phyloP scores from a whole-genome alignment of 2,797 vertebrate species.

The Kryptopterus vitreolus region DNA sequence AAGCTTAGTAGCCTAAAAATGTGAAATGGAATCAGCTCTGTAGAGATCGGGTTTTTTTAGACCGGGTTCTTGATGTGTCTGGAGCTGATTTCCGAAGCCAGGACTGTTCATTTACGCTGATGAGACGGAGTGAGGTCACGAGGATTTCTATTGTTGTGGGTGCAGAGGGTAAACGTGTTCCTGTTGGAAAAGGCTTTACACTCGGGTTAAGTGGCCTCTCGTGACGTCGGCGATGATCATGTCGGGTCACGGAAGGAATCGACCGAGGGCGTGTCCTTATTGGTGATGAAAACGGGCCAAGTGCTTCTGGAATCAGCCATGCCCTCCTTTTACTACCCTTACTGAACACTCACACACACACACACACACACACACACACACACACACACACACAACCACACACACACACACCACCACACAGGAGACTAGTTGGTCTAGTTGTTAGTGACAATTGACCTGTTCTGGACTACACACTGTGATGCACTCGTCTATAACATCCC shows the following conservation, averaged over 20 bases:
- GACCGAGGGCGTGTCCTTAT: not conserved
- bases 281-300: not conserved
- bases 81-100: not conserved
- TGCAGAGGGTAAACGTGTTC: not conserved
- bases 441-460: not conserved
- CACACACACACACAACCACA: not conserved
- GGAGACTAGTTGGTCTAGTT: too few relatives aligned
- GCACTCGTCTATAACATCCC: too few relatives aligned
- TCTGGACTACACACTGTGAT: not conserved
- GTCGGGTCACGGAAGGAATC: not conserved
- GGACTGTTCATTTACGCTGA: not conserved
- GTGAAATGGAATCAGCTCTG: not conserved
- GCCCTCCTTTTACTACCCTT: not conserved
- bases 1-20: not conserved
- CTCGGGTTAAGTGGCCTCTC: not conserved
- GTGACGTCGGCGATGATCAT: not conserved
- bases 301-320: not conserved
- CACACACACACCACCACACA: not conserved
- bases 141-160: conserved; percentile 7
- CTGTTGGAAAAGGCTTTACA: not conserved
- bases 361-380: not conserved
- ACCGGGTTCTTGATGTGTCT: not conserved
- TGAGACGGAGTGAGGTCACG: conserved; percentile 15
- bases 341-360: not conserved
- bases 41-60: not conserved